Evolutionary conservation across 2,113 vertebrate species (phyloP).

Genomic region (Phalacrocorax brasilianus): DNA sequence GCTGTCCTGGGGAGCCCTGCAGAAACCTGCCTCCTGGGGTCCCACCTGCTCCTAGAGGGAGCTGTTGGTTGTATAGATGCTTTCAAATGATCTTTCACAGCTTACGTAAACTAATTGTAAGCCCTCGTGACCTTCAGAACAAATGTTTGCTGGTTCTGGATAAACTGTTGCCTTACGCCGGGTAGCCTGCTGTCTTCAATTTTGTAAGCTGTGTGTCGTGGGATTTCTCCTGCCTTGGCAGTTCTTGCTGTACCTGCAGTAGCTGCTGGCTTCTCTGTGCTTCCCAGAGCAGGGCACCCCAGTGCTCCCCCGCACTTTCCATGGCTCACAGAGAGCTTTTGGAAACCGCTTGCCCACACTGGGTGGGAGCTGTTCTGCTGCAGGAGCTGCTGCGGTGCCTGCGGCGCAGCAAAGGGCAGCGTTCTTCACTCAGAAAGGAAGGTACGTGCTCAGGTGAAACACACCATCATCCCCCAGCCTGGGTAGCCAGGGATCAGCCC

Average conservation of each 20-base stretch:
- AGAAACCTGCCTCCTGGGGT: background rate
- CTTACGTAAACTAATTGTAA: background rate
- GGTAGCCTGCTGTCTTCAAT: background rate
- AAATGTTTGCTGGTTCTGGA: background rate
- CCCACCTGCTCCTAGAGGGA: background rate
- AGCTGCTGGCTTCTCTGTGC: background rate
- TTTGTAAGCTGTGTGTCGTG: background rate
- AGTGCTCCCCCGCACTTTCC: background rate
- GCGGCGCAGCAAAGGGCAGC: fast-evolving
- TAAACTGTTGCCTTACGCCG: background rate
- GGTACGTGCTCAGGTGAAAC: background rate
- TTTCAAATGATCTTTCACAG: no score
- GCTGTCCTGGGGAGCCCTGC: background rate
- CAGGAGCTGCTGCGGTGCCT: background rate
- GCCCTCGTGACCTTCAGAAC: background rate
- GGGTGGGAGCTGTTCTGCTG: background rate
- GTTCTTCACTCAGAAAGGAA: background rate
- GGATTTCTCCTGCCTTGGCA: background rate
- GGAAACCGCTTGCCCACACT: fast-evolving
- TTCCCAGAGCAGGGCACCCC: background rate
- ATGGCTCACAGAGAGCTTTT: background rate
- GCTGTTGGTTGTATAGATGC: background rate
- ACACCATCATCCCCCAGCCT: background rate
- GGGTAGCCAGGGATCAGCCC: background rate
- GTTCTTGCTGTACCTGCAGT: background rate